A percentile compares a stretch with the other conserved stretches of the same genome.
Evolutionary conservation across 2,113 vertebrate species (phyloP).

Genomic region (Benitochromis conjunctus): DNA sequence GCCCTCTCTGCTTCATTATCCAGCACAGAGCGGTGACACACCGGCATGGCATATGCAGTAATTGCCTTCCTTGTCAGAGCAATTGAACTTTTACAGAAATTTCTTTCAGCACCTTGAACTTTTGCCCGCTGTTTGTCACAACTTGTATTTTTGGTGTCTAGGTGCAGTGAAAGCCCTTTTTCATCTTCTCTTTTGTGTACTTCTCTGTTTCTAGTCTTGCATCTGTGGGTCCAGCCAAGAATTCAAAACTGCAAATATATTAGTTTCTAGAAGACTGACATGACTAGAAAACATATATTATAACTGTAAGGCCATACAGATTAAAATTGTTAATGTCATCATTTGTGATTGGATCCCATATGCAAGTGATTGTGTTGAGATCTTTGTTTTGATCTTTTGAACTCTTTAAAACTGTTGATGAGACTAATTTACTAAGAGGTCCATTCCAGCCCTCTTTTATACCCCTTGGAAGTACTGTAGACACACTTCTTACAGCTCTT

Average conservation of each 20-base stretch:
- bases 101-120: slow-evolving; percentile 21
- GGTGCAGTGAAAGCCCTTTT: neutral
- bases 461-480: neutral
- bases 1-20: neutral
- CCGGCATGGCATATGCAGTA: neutral
- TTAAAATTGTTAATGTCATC: neutral
- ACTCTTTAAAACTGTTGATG: neutral
- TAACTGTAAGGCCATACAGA: neutral
- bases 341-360: neutral
- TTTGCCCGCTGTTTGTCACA: neutral
- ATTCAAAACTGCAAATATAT: neutral
- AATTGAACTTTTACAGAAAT: slow-evolving; percentile 43
- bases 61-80: slow-evolving; percentile 5
- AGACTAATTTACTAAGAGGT: neutral
- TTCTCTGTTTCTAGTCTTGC: neutral
- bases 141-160: neutral
- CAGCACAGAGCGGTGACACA: neutral
- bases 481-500: neutral
- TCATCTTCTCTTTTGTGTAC: neutral
- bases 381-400: neutral
- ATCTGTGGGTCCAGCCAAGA: neutral
- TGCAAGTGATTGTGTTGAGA: neutral
- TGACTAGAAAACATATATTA: neutral
- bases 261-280: neutral
- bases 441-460: neutral